Evolutionary conservation across 2,797 vertebrate species (phyloP), one percentile per base, ranked within the genome.

Genomic region (Ptychobarbus kaznakovi): DNA sequence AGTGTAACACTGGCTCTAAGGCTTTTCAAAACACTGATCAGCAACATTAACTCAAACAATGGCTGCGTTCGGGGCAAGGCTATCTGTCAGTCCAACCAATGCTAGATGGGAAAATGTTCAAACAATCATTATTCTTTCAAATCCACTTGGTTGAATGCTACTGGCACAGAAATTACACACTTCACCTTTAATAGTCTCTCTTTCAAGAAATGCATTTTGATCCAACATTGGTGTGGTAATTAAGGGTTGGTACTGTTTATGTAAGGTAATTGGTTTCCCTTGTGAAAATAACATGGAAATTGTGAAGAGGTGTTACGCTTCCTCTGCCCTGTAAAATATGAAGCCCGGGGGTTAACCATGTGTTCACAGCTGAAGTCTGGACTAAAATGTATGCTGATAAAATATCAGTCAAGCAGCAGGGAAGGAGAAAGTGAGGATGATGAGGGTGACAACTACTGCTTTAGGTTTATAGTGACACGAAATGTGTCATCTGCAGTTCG

Each of bases 211-310:
- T 61, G 61, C 46, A 68, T 46, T 11, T 16, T 53, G 74, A 46
- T 76, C 66, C 61, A 63, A 40, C 46, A 49, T 38, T 78, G 44
- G 44, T 56, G 44, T 66, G 49, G 15, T 86, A 86, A 88, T 88
- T 77, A 86, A 84, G 66, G 61, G 49, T 32, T 79, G 80, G 65
- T 49, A 35, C 63, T 61, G 78, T 89, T 84, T 86, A 74, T 51
- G 38, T 69, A 78, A 56, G 68, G n/a, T 86, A 79, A 81, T 81
- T 86, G 84, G 32, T 81, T 83, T 72, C 74, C 12, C 74, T 74
- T 83, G 22, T 28, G 42, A 84, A 84, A 87, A 75, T 74, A 83
- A 79, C 74, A 75, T 56, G 80, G 86, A 89, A 83, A 87, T 81
- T 84, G 83, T 46, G 81, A 74, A 87, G 56, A 46, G 44, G 66